Evolutionary conservation across 92 coral and sea anemone species (phyloP).

Genomic region (Paramuricea clavata): DNA sequence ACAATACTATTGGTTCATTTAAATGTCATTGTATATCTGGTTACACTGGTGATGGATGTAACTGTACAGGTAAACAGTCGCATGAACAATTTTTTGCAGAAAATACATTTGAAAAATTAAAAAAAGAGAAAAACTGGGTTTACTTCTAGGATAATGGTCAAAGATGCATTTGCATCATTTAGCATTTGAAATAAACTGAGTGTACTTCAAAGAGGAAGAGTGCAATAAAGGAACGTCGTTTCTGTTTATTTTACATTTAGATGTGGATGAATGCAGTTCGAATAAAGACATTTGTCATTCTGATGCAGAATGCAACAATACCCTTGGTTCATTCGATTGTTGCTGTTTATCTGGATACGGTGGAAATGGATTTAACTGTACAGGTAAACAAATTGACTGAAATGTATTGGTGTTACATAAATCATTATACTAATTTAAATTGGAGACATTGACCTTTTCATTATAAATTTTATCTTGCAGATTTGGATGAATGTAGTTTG

Average conservation of each 20-base stretch:
- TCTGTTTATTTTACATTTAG: slow-evolving; percentile 22
- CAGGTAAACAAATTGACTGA: slow-evolving; percentile 2
- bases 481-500: slow-evolving; percentile 52
- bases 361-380: neutral
- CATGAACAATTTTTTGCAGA: too few relatives aligned
- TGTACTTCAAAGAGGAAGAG: too few relatives aligned
- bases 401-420: too few relatives aligned
- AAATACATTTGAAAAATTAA: too few relatives aligned
- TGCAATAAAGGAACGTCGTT: too few relatives aligned
- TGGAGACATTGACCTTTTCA: too few relatives aligned
- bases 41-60: neutral
- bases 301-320: slow-evolving; percentile 34
- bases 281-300: slow-evolving; percentile 37
- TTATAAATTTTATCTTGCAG: slow-evolving; percentile 20
- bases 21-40: neutral
- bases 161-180: too few relatives aligned
- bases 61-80: too few relatives aligned
- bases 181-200: too few relatives aligned
- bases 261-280: slow-evolving; percentile 49
- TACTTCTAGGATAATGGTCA: too few relatives aligned
- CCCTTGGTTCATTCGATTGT: slow-evolving; percentile 45
- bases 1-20: slow-evolving; percentile 15
- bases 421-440: too few relatives aligned
- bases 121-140: too few relatives aligned
- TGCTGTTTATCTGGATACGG: slow-evolving; percentile 14